phyloP scores from a whole-genome alignment of 2,113 vertebrate genomes.

The Bufo bufo region DNA sequence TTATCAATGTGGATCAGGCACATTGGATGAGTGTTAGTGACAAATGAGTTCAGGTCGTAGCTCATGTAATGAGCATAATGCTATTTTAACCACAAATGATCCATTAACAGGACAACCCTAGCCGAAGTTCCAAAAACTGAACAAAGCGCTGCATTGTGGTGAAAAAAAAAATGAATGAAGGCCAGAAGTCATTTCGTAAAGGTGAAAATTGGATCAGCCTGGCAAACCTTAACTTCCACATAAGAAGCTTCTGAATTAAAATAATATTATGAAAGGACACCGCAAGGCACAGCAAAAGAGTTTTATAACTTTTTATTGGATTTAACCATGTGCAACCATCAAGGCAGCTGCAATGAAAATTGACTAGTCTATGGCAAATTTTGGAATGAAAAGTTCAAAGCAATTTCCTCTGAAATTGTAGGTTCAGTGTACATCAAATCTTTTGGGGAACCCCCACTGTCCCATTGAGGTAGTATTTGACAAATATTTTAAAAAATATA shows the following conservation, averaged over 20 bases:
- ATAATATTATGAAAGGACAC: slow-evolving; percentile 59
- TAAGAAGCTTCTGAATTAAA: slow-evolving; percentile 60
- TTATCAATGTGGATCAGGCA: slow-evolving; percentile 60
- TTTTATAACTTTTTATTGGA: slow-evolving; percentile 53
- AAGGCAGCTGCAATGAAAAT: slow-evolving; percentile 13
- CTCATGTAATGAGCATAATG: slow-evolving; percentile 62
- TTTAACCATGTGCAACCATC: slow-evolving; percentile 53
- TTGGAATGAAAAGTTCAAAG: slow-evolving; percentile 4
- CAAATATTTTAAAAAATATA: too few species aligned
- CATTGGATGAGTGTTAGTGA: slow-evolving; percentile 61
- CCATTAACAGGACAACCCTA: slow-evolving; percentile 67
- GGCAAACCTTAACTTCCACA: slow-evolving; percentile 65
- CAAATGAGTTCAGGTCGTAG: slow-evolving; percentile 66
- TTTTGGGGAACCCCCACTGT: neutral
- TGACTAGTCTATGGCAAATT: neutral
- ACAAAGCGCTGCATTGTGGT: slow-evolving; percentile 66
- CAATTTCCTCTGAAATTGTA: neutral
- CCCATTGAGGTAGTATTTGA: too few species aligned
- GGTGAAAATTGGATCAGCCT: slow-evolving; percentile 66
- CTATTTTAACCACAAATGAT: slow-evolving; percentile 65
- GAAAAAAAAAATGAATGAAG: slow-evolving; percentile 64
- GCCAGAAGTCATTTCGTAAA: slow-evolving; percentile 68
- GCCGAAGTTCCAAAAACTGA: slow-evolving; percentile 66
- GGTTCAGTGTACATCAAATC: neutral
- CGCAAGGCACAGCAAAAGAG: slow-evolving; percentile 45